phyloP scores from a whole-genome alignment of 2,113 vertebrate genomes.

The cattle (Bos taurus) region DNA sequence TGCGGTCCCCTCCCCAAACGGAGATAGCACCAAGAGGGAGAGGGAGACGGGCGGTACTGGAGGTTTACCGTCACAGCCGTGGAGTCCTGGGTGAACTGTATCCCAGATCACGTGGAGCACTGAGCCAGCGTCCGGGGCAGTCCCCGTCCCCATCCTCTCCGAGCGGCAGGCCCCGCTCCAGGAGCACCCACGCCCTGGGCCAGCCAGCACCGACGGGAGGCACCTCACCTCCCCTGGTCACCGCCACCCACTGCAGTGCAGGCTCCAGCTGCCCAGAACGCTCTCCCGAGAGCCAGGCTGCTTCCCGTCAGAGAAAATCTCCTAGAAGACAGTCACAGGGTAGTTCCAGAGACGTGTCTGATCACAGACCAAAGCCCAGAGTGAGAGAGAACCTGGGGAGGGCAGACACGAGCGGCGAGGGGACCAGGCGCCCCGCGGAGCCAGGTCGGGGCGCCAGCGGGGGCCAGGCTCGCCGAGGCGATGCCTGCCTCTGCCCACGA shows the following conservation, averaged over 20 bases:
- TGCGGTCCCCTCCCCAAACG: constrained; percentile 46
- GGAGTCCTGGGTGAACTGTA: background rate
- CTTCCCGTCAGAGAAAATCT: background rate
- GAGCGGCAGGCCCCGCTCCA: background rate
- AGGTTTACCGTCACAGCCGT: constrained; percentile 53
- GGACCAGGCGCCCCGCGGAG: rapidly evolving
- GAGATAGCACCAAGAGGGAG: background rate
- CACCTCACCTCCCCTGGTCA: too few species aligned
- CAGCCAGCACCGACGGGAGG: background rate
- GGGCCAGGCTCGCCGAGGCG: rapidly evolving
- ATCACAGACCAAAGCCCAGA: background rate
- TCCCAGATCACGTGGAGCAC: rapidly evolving
- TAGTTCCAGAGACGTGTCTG: background rate
- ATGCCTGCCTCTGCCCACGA: background rate
- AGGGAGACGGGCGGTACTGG: constrained; percentile 41
- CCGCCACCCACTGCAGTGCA: rapidly evolving
- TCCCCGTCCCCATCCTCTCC: rapidly evolving
- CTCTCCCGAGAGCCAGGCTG: background rate
- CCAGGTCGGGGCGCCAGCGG: rapidly evolving
- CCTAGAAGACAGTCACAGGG: background rate
- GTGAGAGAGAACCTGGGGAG: background rate
- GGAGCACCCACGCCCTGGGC: background rate
- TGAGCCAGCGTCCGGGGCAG: rapidly evolving
- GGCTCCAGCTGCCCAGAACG: background rate
- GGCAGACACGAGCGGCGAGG: background rate